These are phyloP conservation scores for Archaeoteleia sp. DNA, from an alignment of 2,888 invertebrate genomes.

Conservation along the genomic window DNA sequence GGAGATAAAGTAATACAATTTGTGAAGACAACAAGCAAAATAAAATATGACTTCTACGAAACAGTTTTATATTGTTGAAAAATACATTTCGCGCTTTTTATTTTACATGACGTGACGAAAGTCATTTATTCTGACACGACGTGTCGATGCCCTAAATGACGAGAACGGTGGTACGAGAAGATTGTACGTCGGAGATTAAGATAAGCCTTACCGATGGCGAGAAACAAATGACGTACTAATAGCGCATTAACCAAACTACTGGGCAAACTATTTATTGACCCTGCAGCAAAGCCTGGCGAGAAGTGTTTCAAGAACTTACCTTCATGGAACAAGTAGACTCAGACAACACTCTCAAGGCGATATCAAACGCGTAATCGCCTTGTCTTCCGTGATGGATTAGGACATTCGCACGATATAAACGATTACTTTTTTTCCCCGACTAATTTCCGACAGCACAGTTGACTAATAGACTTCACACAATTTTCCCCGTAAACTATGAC, in stretches of 20 bases:
- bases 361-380: slow-evolving; percentile 58
- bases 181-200: slow-evolving; percentile 60
- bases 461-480: background rate
- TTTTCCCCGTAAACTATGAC: too few relatives aligned
- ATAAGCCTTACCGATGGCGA: slow-evolving; percentile 60
- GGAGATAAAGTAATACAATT: too few relatives aligned
- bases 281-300: slow-evolving; percentile 43
- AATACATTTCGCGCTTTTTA: background rate
- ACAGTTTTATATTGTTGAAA: background rate
- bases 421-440: slow-evolving; percentile 31
- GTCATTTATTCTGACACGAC: slow-evolving; percentile 1
- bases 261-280: slow-evolving; percentile 50
- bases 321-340: slow-evolving; percentile 27
- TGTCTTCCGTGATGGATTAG: slow-evolving; percentile 63
- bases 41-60: too few relatives aligned
- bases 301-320: slow-evolving; percentile 14
- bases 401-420: slow-evolving; percentile 54
- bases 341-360: slow-evolving; percentile 56
- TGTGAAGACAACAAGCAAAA: too few relatives aligned
- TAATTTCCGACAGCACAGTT: background rate
- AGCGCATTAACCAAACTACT: slow-evolving; percentile 61
- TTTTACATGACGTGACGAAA: slow-evolving; percentile 3
- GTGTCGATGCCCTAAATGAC: slow-evolving; percentile 10
- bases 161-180: slow-evolving; percentile 16
- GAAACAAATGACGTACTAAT: slow-evolving; percentile 67